Percentiles rank a stretch among this genome's conserved stretches.
These are phyloP conservation scores for Sebastes trivittatus DNA, from an alignment of 2,797 vertebrate genomes.

Conservation along the genomic window DNA sequence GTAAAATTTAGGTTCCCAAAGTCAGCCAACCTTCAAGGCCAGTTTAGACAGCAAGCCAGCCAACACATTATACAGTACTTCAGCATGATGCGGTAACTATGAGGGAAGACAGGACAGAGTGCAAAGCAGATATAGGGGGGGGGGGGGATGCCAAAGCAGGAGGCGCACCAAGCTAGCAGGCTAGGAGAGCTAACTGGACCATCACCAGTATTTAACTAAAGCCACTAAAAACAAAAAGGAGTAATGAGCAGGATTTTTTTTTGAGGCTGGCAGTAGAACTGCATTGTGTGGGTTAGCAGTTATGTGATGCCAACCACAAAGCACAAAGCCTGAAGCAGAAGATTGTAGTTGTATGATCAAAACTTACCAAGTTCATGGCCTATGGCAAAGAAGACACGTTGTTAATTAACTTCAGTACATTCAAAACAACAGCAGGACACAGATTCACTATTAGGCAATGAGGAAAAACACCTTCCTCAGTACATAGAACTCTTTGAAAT, in stretches of 20 bases:
- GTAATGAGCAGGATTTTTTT: slow-evolving; percentile 58
- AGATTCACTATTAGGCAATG: slow-evolving; percentile 32
- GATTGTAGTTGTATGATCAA: slow-evolving; percentile 72
- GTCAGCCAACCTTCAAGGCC: slow-evolving; percentile 41
- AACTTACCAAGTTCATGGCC: slow-evolving; percentile 90
- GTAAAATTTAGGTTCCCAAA: slow-evolving; percentile 6
- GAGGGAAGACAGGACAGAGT: slow-evolving; percentile 55
- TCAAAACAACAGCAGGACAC: slow-evolving; percentile 38
- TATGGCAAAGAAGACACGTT: slow-evolving; percentile 81
- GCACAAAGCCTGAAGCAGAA: slow-evolving; percentile 77
- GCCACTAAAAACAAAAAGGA: slow-evolving; percentile 57
- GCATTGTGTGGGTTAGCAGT: slow-evolving; percentile 55
- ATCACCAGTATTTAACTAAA: slow-evolving; percentile 68
- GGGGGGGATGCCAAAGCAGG: slow-evolving; percentile 61
- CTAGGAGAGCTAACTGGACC: slow-evolving; percentile 60
- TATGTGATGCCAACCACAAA: slow-evolving; percentile 73
- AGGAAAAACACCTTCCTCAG: slow-evolving; percentile 2
- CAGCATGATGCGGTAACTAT: slow-evolving; percentile 63
- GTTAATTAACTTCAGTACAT: slow-evolving; percentile 74
- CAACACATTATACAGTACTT: slow-evolving; percentile 51
- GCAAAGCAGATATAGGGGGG: slow-evolving; percentile 62
- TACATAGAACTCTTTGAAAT: neutral
- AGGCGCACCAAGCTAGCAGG: slow-evolving; percentile 56
- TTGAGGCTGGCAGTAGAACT: slow-evolving; percentile 55
- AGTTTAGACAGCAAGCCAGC: slow-evolving; percentile 70